Conservation (phyloP, 2,888 invertebrate genomes). For the Crematogaster levior region DNA sequence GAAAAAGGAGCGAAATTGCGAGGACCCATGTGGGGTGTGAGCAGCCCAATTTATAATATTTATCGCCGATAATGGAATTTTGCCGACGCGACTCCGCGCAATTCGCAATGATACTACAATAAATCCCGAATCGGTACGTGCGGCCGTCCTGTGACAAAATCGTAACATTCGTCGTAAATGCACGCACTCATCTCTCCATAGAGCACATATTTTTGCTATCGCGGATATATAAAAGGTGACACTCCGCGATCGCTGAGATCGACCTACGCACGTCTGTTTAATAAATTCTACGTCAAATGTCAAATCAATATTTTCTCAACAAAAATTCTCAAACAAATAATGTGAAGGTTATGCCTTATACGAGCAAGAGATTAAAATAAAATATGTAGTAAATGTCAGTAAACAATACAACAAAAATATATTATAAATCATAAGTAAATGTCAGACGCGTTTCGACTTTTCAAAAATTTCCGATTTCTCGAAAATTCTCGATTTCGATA, state of each 20-base stretch:
- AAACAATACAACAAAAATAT: too few relatives aligned
- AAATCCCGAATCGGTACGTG: conserved; percentile 73
- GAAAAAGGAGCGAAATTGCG: conserved; percentile 41
- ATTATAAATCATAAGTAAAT: too few relatives aligned
- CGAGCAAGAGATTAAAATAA: too few relatives aligned
- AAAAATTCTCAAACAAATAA: too few relatives aligned
- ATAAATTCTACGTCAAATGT: neutral
- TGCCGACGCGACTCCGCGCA: conserved; percentile 65
- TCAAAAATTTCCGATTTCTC: too few relatives aligned
- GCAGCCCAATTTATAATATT: conserved; percentile 84
- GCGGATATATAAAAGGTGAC: conserved; percentile 10
- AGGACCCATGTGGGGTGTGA: conserved; percentile 48
- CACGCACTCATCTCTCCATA: neutral
- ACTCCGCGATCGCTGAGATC: neutral
- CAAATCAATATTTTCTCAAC: neutral
- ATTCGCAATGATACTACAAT: conserved; percentile 58
- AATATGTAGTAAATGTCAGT: too few relatives aligned
- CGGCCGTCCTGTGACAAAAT: conserved; percentile 44
- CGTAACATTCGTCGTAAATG: conserved; percentile 73
- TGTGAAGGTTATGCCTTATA: too few relatives aligned
- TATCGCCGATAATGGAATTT: conserved; percentile 85
- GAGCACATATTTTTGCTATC: conserved; percentile 3
- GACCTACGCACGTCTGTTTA: neutral
- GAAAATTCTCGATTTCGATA: too few relatives aligned
- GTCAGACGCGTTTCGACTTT: too few relatives aligned